phyloP scores from a whole-genome alignment of 2,113 vertebrate species.

The Anoura caudifer region DNA sequence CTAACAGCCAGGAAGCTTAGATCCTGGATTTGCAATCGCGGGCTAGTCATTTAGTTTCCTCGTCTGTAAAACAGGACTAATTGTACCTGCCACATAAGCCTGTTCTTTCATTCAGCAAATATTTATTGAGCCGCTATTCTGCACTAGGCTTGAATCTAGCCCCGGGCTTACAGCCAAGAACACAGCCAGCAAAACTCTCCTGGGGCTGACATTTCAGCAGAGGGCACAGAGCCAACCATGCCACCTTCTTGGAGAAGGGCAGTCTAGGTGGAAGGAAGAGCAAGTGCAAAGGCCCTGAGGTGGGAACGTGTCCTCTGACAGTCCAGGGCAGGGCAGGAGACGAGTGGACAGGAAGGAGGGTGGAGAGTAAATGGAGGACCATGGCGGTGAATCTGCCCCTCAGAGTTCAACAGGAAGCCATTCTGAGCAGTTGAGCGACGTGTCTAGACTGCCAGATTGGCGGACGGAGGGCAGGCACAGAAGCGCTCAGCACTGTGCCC shows the following conservation, averaged over 20 bases:
- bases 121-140: background rate
- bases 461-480: rapidly evolving
- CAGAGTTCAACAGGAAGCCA: background rate
- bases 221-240: rapidly evolving
- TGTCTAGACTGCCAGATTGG: rapidly evolving
- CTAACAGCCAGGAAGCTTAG: background rate
- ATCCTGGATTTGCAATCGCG: background rate
- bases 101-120: background rate
- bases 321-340: rapidly evolving
- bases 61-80: background rate
- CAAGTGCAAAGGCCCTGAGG: background rate
- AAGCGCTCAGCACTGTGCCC: rapidly evolving
- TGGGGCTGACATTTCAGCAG: background rate
- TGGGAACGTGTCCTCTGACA: background rate
- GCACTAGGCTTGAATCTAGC: rapidly evolving
- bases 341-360: background rate
- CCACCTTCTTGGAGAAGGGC: rapidly evolving
- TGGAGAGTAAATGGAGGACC: rapidly evolving
- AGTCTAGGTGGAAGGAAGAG: background rate
- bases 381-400: background rate
- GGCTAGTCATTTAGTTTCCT: background rate
- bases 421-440: rapidly evolving
- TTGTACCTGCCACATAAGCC: no score
- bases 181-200: background rate
- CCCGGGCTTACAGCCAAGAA: background rate